A percentile compares a stretch with the other conserved stretches of the same genome.
Evolutionary conservation across 1,140 invertebrate species (phyloP).

Genomic region (Neomicropteryx cornuta): DNA sequence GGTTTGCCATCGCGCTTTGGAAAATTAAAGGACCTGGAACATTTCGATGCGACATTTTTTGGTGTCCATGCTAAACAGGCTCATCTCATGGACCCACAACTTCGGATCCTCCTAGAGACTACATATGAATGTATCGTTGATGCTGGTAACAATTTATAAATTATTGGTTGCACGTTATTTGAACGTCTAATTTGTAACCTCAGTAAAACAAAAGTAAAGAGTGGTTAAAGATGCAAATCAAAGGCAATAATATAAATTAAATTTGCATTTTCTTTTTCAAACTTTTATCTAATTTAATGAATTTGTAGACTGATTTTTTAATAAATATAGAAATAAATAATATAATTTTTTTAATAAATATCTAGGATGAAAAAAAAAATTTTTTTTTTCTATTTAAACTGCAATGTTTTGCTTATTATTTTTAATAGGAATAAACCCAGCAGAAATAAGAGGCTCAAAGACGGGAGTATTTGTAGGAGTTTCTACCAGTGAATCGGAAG

Average conservation of each 20-base stretch:
- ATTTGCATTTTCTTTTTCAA: too few relatives aligned
- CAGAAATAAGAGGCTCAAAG: constrained; percentile 63
- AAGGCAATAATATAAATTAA: too few relatives aligned
- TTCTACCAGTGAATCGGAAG: constrained; percentile 75
- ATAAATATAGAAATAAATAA: too few relatives aligned
- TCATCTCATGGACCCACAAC: constrained; percentile 90
- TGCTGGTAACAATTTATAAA: constrained; percentile 50
- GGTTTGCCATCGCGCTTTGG: constrained; percentile 78
- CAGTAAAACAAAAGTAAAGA: too few relatives aligned
- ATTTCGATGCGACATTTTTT: constrained; percentile 91
- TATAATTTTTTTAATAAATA: too few relatives aligned
- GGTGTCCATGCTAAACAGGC: constrained; percentile 91
- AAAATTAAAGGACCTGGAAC: constrained; percentile 77
- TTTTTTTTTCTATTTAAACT: constrained; percentile 4
- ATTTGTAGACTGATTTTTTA: too few relatives aligned
- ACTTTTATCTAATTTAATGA: too few relatives aligned
- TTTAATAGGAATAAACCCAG: constrained; percentile 60
- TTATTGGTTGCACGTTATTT: too few relatives aligned
- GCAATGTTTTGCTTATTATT: constrained; percentile 8
- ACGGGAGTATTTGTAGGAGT: constrained; percentile 90
- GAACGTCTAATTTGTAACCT: too few relatives aligned
- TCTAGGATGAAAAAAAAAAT: too few relatives aligned
- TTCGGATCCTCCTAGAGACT: constrained; percentile 83
- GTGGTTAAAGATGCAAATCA: too few relatives aligned
- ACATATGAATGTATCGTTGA: constrained; percentile 92